Evolutionary conservation across 2,113 vertebrate genomes (phyloP), one percentile per base, ranked within the genome.

Genomic region (Loxodonta africana): DNA sequence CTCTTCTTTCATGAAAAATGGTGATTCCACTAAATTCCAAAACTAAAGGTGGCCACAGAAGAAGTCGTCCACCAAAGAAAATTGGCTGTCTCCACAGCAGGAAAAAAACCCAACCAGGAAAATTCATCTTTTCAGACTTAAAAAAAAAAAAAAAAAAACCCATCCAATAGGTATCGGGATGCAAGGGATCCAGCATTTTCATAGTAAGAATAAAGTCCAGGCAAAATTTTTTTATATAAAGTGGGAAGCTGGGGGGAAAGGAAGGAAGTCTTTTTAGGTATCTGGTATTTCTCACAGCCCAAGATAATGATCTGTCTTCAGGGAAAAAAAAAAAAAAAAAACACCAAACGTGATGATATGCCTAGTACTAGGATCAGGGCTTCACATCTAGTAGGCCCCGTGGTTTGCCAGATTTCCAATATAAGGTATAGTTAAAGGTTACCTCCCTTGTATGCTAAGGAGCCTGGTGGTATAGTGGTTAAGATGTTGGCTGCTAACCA

Each of bases 1-100:
- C 28, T 97, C 94, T 95, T 98, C 95, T 86, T 97, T 65, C 84
- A 28, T 21, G 44, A 33, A 57, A 87, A 93, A 93, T 44, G 44
- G 30, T 82, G 83, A 93, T 67, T 97, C 62, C 20, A 15, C 48
- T 84, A 88, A 85, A 48, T 90, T 84, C 80, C 67, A 83, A 84
- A 96, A 95, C 84, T 85, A 97, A 89, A 81, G 9, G 25, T 90
- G 77, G 37, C 91, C 84, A 93, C 41, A 94, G 65, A 89, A 96
- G 41, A 93, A 94, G 41, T 88, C 74, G 73, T 90, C 53, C 33
- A 89, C 65, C 15, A 82, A 96, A 67, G 20, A 67, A 95, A 96
- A 91, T 0, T 12, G 89, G 30, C 33, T 87, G n/a, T 83, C 69
- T 97, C 82, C 80, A 0, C 33, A 84, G 37, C 8, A 33, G 63